These are phyloP conservation scores for Pseudochirops cupreus DNA, from an alignment of 2,797 vertebrate species.

Conservation along the genomic window DNA sequence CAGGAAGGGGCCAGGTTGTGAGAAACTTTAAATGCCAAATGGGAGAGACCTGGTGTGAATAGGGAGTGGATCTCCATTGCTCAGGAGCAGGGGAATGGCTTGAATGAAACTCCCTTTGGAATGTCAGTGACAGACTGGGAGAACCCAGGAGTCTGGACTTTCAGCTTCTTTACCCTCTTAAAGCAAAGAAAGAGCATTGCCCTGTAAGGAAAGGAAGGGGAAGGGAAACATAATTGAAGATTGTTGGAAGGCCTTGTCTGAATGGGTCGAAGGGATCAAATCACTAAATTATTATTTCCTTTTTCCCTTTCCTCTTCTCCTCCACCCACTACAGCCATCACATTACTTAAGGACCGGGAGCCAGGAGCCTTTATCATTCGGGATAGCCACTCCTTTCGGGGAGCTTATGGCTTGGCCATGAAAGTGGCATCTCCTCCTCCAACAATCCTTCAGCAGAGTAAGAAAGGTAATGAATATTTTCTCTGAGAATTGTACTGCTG, in stretches of 20 bases:
- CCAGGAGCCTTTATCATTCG: conserved; percentile 98
- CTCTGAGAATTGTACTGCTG: neutral
- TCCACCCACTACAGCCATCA: conserved; percentile 88
- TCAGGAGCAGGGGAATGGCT: neutral
- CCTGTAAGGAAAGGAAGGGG: neutral
- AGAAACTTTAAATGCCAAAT: neutral
- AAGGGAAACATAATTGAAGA: neutral
- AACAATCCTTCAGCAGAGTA: conserved; percentile 91
- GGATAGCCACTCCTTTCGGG: conserved; percentile 98
- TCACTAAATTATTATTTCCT: neutral
- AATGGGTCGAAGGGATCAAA: neutral
- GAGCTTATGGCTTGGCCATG: conserved; percentile 98
- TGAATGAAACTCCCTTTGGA: neutral
- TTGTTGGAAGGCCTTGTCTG: neutral
- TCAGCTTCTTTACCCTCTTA: neutral
- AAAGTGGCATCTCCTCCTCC: conserved; percentile 97
- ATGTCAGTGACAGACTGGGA: neutral
- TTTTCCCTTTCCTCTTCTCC: neutral
- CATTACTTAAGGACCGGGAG: conserved; percentile 93
- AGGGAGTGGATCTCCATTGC: neutral
- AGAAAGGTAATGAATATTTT: conserved; percentile 91
- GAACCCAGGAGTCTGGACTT: neutral
- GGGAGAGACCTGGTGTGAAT: neutral
- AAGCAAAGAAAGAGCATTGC: neutral
- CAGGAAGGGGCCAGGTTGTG: neutral